Base-by-base conservation (phyloP, 2,797 vertebrate genomes). In the Micromesistius poutassou region DNA sequence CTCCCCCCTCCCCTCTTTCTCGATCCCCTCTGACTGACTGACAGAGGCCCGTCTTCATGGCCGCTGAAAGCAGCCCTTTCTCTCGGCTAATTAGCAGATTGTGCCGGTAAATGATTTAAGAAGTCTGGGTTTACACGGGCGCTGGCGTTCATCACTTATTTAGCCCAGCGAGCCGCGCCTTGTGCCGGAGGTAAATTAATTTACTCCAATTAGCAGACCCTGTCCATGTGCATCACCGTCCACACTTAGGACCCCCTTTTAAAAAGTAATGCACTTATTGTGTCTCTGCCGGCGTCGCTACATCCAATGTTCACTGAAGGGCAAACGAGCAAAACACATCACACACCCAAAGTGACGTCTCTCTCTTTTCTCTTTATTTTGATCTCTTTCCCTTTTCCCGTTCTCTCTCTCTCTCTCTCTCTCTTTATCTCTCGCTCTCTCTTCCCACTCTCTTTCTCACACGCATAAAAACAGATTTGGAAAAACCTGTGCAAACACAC, bases 71-170 rank as follows among this genome's bases (percentile, higher is more conserved):
- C 92, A 82, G 89, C 86, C 46, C 90, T 89, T 93, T 93, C 91
- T 91, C 87, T 83, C 86, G 82, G 92, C 94, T 95, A 94, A 95
- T 95, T 95, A 95, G 93, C 93, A 94, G 93, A 94, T 94, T 93
- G 93, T 88, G 71, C 90, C 93, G 90, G 91, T 95, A 95, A 96
- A 95, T 95, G 94, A 96, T 95, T 94, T 91, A 95, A 93, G 94
- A 93, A 94, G 92, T 93, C 91, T 16, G 93, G 91, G 92, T 90
- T 93, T 88, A 90, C 91, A 83, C 84, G 79, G 91, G 90, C 88
- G 90, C 91, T 84, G 89, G 86, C 86, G 89, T 92, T 94, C 94
- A 95, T 95, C 94, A 94, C 93, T 94, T 94, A 95, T 94, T 94
- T 93, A 94, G 85, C 84, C 84, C 83, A 85, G 88, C 83, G 90